Conservation (phyloP, 2,888 invertebrate genomes). For the Pterobdella sp. region DNA sequence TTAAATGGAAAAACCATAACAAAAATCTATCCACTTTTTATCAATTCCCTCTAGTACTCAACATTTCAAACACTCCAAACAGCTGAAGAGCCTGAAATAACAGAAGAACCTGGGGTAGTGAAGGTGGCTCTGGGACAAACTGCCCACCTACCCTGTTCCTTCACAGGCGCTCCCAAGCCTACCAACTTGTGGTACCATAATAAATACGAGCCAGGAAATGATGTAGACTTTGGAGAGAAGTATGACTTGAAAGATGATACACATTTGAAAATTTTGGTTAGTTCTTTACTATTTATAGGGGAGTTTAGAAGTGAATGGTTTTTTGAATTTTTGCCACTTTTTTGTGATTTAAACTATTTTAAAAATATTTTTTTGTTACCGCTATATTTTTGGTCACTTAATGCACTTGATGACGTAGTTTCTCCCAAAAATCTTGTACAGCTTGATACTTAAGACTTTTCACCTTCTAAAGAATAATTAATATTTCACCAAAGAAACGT, state of each 20-base stretch:
- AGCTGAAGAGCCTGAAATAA: constrained; percentile 65
- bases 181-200: constrained; percentile 72
- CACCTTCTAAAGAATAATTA: too few relatives aligned
- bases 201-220: neutral
- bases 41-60: too few relatives aligned
- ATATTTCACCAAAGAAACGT: neutral
- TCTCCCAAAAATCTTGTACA: too few relatives aligned
- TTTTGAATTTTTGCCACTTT: too few relatives aligned
- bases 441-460: too few relatives aligned
- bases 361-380: neutral
- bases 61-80: constrained; percentile 2
- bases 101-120: constrained; percentile 62
- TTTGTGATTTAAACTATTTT: neutral
- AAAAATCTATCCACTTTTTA: too few relatives aligned
- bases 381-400: neutral
- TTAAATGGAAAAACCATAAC: too few relatives aligned
- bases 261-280: constrained; percentile 26
- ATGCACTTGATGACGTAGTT: too few relatives aligned
- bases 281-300: constrained; percentile 13
- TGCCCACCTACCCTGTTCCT: constrained; percentile 61
- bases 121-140: constrained; percentile 45
- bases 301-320: too few relatives aligned
- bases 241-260: constrained; percentile 20
- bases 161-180: constrained; percentile 91
- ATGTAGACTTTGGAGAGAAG: constrained; percentile 14